Conservation (phyloP, 1,140 invertebrate genomes). For the Plectrocnemia conspersa region DNA sequence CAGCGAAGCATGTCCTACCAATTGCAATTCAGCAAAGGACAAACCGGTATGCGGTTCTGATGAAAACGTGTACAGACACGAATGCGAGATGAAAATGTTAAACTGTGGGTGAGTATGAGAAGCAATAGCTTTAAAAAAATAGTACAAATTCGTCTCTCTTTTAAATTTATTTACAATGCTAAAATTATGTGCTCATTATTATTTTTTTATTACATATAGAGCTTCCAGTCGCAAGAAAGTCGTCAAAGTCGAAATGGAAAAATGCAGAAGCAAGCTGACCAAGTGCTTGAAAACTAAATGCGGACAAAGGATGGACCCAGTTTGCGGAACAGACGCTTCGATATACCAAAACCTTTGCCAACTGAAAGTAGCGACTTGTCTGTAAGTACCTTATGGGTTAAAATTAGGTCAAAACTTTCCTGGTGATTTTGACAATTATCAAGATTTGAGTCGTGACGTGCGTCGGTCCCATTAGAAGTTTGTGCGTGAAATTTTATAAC, state of each 20-base stretch:
- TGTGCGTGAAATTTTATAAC: too few relatives aligned
- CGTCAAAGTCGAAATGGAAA: constrained; percentile 67
- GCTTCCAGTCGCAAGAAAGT: constrained; percentile 55
- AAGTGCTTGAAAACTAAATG: constrained; percentile 71
- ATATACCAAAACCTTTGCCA: constrained; percentile 78
- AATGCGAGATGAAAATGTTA: constrained; percentile 85
- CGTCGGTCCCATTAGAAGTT: too few relatives aligned
- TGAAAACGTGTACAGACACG: constrained; percentile 79
- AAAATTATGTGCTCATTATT: background rate
- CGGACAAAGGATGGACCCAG: constrained; percentile 61
- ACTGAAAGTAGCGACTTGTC: constrained; percentile 73
- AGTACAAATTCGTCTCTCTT: background rate
- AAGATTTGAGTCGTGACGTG: too few relatives aligned
- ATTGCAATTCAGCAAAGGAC: constrained; percentile 55
- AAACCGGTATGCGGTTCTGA: constrained; percentile 81
- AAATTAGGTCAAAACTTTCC: too few relatives aligned
- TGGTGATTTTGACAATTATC: too few relatives aligned
- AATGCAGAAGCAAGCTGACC: constrained; percentile 64
- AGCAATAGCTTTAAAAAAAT: background rate
- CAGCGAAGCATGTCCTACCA: constrained; percentile 53
- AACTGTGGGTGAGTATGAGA: constrained; percentile 74
- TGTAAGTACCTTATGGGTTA: constrained; percentile 69
- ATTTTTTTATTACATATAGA: constrained; percentile 33
- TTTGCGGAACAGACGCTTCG: constrained; percentile 78
- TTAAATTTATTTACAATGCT: background rate